Percentiles rank a stretch among this genome's conserved stretches.
These are phyloP conservation scores for Otocyon megalotis DNA, from an alignment of 2,113 vertebrate species.

Conservation along the genomic window DNA sequence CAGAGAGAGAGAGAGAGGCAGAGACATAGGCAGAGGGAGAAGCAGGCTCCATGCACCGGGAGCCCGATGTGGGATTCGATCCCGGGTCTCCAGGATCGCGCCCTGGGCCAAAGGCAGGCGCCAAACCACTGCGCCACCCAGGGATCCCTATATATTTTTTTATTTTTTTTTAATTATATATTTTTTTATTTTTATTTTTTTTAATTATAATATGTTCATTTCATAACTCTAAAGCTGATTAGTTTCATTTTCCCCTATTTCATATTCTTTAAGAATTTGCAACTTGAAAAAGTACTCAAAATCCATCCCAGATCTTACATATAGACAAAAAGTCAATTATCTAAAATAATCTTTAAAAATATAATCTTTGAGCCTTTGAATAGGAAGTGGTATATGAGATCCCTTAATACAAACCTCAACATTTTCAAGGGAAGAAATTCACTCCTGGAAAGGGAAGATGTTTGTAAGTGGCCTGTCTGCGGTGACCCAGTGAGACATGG, in stretches of 20 bases:
- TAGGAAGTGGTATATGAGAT: background rate
- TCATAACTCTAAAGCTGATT: background rate
- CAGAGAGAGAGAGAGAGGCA: no score
- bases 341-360: background rate
- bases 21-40: no score
- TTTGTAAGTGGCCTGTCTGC: background rate
- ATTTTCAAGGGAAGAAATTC: background rate
- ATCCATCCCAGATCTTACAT: background rate
- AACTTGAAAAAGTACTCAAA: background rate
- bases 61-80: no score
- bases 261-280: background rate
- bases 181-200: no score
- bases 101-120: no score
- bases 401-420: background rate
- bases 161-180: no score
- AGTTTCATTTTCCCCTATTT: background rate
- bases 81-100: no score
- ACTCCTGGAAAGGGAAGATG: background rate
- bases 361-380: background rate
- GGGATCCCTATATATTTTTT: no score
- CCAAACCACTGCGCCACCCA: no score
- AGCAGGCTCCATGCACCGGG: no score
- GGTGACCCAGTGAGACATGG: rapidly evolving
- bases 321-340: background rate
- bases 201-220: background rate